Conservation (phyloP, 2,113 vertebrate species). For the Oncorhynchus kisutch region DNA sequence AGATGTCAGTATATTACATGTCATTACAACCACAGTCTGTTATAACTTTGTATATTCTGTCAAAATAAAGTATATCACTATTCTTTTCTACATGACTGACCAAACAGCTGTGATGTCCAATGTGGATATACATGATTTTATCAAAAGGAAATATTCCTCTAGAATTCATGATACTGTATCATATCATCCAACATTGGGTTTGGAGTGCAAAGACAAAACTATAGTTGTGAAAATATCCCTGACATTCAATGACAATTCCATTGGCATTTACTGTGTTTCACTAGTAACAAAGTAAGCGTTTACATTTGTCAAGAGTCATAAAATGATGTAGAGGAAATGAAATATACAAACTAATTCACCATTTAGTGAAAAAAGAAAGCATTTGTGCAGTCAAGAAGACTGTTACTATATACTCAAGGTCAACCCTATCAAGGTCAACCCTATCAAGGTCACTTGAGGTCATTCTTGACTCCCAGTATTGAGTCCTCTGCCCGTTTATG, state of each 20-base stretch:
- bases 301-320: background rate
- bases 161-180: no score
- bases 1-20: no score
- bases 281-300: background rate
- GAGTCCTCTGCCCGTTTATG: slow-evolving; percentile 80
- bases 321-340: background rate
- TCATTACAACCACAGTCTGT: background rate
- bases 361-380: background rate
- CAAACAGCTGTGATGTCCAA: background rate
- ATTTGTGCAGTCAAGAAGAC: background rate
- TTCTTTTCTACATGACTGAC: background rate
- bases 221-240: background rate
- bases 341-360: background rate
- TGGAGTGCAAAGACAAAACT: background rate
- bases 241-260: background rate
- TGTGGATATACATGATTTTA: background rate
- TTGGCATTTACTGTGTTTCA: background rate
- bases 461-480: slow-evolving; percentile 57
- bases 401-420: background rate
- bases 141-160: background rate
- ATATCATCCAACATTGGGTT: background rate
- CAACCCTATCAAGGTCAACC: background rate
- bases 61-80: background rate
- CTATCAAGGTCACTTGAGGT: slow-evolving; percentile 42
- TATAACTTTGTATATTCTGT: background rate